phyloP scores from a whole-genome alignment of 2,888 invertebrate genomes.

The Agriopis leucophaearia region DNA sequence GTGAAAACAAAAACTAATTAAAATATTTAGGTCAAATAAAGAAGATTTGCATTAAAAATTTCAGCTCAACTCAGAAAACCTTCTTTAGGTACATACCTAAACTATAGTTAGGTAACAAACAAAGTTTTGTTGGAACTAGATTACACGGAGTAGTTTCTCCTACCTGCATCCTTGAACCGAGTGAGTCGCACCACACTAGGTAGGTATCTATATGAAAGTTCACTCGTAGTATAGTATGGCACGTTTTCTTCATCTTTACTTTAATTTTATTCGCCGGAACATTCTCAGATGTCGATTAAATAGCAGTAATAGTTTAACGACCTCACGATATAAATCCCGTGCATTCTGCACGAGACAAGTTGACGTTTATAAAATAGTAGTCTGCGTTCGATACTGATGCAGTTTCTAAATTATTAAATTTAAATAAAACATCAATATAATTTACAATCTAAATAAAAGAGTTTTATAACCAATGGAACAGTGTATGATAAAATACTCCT shows the following conservation, averaged over 20 bases:
- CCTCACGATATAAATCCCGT: slow-evolving; percentile 11
- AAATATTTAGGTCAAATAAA: no score
- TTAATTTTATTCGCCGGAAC: not conserved
- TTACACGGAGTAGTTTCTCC: not conserved
- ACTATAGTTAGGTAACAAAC: no score
- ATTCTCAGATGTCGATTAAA: slow-evolving; percentile 14
- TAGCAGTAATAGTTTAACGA: slow-evolving; percentile 17
- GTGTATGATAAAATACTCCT: not conserved
- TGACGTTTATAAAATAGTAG: not conserved
- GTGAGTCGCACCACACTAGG: not conserved
- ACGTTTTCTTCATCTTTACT: slow-evolving; percentile 1
- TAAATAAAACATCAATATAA: slow-evolving; percentile 19
- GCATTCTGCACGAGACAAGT: slow-evolving; percentile 1
- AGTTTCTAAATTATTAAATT: slow-evolving; percentile 31
- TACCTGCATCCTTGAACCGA: not conserved
- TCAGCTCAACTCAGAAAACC: no score
- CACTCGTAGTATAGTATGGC: not conserved
- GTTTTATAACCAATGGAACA: slow-evolving; percentile 5
- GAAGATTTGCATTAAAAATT: no score
- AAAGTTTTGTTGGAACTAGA: no score
- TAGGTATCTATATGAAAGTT: no score
- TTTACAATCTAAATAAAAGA: slow-evolving; percentile 1
- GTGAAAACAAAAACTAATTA: no score
- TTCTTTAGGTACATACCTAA: no score
- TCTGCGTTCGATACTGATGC: slow-evolving; percentile 11